Percentiles rank a stretch among this genome's conserved stretches.
These are phyloP conservation scores for Pampusana beccarii DNA, from an alignment of 2,113 vertebrate genomes.

Conservation along the genomic window DNA sequence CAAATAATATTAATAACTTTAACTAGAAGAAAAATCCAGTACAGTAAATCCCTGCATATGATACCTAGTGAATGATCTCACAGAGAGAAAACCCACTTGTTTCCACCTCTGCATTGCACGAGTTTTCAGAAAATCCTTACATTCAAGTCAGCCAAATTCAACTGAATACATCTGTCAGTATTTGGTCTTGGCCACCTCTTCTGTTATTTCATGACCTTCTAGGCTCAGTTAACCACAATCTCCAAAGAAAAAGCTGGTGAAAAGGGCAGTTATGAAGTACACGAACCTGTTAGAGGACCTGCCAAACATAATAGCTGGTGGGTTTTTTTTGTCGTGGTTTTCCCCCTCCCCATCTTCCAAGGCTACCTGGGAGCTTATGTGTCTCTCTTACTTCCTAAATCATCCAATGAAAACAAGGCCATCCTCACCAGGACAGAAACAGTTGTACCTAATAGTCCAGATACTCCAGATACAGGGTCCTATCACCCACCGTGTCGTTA, in stretches of 20 bases:
- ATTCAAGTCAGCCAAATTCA: neutral
- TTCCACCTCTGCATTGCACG: neutral
- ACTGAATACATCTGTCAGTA: neutral
- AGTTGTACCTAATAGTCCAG: neutral
- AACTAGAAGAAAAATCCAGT: neutral
- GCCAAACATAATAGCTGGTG: neutral
- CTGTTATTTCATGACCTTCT: neutral
- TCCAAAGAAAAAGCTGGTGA: neutral
- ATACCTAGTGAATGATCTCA: neutral
- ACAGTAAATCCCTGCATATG: neutral
- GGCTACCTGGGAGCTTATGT: neutral
- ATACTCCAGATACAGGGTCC: neutral
- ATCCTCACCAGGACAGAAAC: neutral
- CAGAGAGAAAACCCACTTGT: neutral
- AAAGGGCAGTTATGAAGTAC: neutral
- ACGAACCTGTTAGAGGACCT: neutral
- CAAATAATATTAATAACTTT: neutral
- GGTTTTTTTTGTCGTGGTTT: neutral
- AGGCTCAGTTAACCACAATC: neutral
- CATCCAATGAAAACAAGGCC: neutral
- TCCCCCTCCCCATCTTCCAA: neutral
- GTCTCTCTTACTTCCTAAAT: neutral
- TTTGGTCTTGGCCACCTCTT: neutral
- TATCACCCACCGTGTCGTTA: neutral
- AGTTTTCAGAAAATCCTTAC: neutral